These are phyloP conservation scores for Neodontobutis hainanensis DNA, from an alignment of 2,113 vertebrate species.

Conservation along the genomic window DNA sequence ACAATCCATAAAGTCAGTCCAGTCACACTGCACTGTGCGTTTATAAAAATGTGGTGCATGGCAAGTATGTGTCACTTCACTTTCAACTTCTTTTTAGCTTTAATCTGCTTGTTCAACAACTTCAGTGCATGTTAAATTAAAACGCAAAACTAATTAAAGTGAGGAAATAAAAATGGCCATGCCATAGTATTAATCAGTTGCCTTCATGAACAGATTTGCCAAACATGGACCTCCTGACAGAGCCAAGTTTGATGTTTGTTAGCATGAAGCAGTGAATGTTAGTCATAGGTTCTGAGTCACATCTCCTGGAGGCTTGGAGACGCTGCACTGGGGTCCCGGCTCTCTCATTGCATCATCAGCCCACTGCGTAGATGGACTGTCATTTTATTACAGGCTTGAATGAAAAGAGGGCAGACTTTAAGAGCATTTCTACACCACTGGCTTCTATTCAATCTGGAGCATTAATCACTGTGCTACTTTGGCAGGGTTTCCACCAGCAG, in stretches of 20 bases:
- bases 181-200: no score
- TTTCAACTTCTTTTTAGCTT: neutral
- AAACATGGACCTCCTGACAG: no score
- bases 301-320: conserved; percentile 53
- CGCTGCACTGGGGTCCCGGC: conserved; percentile 40
- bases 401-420: conserved; percentile 14
- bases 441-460: conserved; percentile 2
- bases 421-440: conserved; percentile 14
- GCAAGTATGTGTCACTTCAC: neutral
- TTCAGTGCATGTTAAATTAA: no score
- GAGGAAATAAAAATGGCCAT: no score
- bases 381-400: conserved; percentile 37
- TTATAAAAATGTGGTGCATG: neutral
- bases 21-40: neutral
- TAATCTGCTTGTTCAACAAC: neutral
- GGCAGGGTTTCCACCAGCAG: conserved; percentile 10
- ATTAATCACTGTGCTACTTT: conserved; percentile 26
- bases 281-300: conserved; percentile 54
- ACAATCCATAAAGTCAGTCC: no score
- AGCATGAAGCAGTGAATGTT: neutral
- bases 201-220: no score
- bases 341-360: conserved; percentile 33
- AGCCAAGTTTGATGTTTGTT: neutral
- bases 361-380: conserved; percentile 15
- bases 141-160: no score